These are phyloP conservation scores for Myripristis jacobus DNA, from an alignment of 2,797 vertebrate species.

Conservation along the genomic window DNA sequence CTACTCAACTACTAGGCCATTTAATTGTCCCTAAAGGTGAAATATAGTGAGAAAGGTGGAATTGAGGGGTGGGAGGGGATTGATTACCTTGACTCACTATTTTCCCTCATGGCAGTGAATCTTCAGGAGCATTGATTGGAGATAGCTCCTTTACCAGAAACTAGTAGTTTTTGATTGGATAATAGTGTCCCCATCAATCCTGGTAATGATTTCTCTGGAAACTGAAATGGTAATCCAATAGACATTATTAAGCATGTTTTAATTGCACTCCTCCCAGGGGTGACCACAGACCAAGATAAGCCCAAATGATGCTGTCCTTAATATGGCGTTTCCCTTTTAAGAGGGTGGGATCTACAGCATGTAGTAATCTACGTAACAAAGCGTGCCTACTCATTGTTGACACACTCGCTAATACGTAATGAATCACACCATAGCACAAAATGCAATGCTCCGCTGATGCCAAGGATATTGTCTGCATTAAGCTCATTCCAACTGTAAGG, in stretches of 20 bases:
- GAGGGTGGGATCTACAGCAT: conserved; percentile 9
- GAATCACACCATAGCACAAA: neutral
- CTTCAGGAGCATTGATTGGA: conserved; percentile 71
- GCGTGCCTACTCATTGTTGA: conserved; percentile 5
- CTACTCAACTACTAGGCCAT: conserved; percentile 43
- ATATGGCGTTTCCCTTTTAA: conserved; percentile 43
- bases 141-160: conserved; percentile 62
- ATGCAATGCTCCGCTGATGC: neutral
- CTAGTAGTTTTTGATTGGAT: conserved; percentile 63
- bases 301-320: conserved; percentile 45
- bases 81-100: conserved; percentile 58
- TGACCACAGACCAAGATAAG: conserved; percentile 38
- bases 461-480: neutral
- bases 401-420: neutral
- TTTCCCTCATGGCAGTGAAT: conserved; percentile 61
- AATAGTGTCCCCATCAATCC: conserved; percentile 76
- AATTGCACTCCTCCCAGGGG: conserved; percentile 66
- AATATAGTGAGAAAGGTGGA: conserved; percentile 44
- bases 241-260: conserved; percentile 76
- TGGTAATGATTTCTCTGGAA: conserved; percentile 77
- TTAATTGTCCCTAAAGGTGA: conserved; percentile 56
- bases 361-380: conserved; percentile 13
- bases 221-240: conserved; percentile 77
- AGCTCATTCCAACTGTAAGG: conserved; percentile 11
- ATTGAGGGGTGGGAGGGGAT: conserved; percentile 16